Evolutionary conservation across 2,113 vertebrate species (phyloP).

Genomic region (Phodopus roborovskii): DNA sequence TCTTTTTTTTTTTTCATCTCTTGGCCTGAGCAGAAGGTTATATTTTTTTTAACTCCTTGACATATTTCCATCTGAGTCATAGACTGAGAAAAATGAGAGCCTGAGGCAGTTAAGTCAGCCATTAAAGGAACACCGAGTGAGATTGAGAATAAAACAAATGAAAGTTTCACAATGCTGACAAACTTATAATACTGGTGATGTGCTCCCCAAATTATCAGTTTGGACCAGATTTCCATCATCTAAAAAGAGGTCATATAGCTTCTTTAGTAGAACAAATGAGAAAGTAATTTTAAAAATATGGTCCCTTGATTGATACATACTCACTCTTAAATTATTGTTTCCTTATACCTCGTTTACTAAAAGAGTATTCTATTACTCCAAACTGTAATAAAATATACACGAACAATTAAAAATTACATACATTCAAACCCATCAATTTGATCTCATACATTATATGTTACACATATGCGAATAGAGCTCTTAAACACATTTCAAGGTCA

Average conservation of each 20-base stretch:
- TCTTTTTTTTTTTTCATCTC: background rate
- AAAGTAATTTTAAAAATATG: background rate
- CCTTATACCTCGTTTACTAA: background rate
- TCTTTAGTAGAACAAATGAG: background rate
- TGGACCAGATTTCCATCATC: background rate
- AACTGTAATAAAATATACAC: background rate
- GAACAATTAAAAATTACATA: background rate
- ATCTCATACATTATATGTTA: conserved; percentile 24
- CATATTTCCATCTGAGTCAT: background rate
- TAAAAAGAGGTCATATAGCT: background rate
- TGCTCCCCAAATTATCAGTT: background rate
- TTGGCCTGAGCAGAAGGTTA: background rate
- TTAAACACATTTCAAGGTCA: background rate
- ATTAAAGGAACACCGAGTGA: background rate
- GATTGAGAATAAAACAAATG: too few species aligned
- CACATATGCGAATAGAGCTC: background rate
- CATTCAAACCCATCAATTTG: background rate
- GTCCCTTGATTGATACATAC: background rate
- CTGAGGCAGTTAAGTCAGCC: background rate
- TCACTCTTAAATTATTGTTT: background rate
- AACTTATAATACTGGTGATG: background rate
- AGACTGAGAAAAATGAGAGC: background rate
- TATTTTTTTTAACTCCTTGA: background rate
- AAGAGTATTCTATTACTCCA: background rate
- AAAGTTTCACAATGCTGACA: background rate